Evolutionary conservation across 2,888 invertebrate genomes (phyloP), one percentile per base, ranked within the genome.

Genomic region (Halocaridina rubra): DNA sequence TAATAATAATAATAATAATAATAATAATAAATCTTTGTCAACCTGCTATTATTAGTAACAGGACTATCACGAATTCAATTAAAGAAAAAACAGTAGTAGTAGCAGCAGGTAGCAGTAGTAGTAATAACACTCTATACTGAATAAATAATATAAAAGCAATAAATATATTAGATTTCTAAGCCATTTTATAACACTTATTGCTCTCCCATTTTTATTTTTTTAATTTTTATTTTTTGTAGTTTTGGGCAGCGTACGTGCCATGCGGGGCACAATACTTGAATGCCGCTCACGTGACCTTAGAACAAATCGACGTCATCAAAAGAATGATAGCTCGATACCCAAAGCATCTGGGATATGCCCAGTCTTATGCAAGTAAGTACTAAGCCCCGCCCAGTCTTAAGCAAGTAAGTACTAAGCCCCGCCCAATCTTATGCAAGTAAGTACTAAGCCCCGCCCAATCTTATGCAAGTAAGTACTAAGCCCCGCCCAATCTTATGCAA

Each of bases 261-360:
- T 94, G 94, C 89, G 92, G 92, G 27, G 92, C 93, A 0, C 94
- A 94, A 89, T 93, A 93, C 89, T 91, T 93, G 89, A 94, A 94
- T 89, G 94, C 94, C 0, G 94, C 94, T 0, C 93, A 94, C 88
- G 91, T 93, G 27, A 93, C 94, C 0, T 90, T 94, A 80, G 94
- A 94, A 89, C 94, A 94, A 88, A 93, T 94, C 69, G 94, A 94
- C 90, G 92, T 93, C 86, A 93, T 94, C 30, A 92, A 93, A 88
- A 91, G 94, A 30, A 92, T 93, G 29, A 92, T 93, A 0, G 90
- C 91, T 0, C 92, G 92, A 86, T 91, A 91, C 86, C 85, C 80
- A 8, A 61, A 81, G 13, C 77, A 84, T 59, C 87, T 88, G 30
- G 84, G 85, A 13, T 84, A 85, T 75, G 88, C 88, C 24, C 75